Conservation (phyloP, 2,888 invertebrate species). For the Campoplex nolae region DNA sequence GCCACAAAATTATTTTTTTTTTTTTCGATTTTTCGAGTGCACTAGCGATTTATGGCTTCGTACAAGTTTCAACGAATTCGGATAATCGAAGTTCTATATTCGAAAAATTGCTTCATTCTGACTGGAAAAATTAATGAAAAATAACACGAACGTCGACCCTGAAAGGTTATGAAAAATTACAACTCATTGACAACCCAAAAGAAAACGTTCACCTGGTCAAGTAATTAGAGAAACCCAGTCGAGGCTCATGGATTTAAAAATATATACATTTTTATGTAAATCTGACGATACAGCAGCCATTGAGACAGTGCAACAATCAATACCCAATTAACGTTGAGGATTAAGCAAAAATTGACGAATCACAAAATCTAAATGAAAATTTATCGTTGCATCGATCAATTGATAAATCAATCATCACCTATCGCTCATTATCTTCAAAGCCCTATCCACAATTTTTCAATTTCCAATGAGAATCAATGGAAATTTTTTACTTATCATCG, state of each 20-base stretch:
- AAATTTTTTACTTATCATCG: slow-evolving; percentile 53
- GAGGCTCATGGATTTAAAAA: slow-evolving; percentile 51
- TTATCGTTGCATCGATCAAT: neutral
- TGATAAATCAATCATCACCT: neutral
- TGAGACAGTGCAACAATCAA: slow-evolving; percentile 77
- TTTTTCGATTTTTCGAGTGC: slow-evolving; percentile 72
- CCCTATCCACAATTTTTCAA: neutral
- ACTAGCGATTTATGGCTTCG: slow-evolving; percentile 71
- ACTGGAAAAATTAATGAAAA: neutral
- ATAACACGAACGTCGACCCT: neutral
- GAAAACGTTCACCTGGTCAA: slow-evolving; percentile 49
- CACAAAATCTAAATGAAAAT: neutral
- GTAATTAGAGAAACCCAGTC: slow-evolving; percentile 70
- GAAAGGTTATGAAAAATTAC: neutral
- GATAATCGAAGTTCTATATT: neutral
- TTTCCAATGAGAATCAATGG: slow-evolving; percentile 37
- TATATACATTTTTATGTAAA: slow-evolving; percentile 9
- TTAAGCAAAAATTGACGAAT: neutral
- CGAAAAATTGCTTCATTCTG: neutral
- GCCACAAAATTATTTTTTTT: slow-evolving; percentile 37
- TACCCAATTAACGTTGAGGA: neutral
- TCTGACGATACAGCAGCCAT: slow-evolving; percentile 76
- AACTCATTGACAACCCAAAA: slow-evolving; percentile 8
- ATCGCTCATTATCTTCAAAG: slow-evolving; percentile 36
- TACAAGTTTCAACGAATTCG: slow-evolving; percentile 12